A percentile compares a stretch with the other conserved stretches of the same genome.
phyloP scores from a whole-genome alignment of 2,888 invertebrate genomes.

The Yponomeuta plumbellus region DNA sequence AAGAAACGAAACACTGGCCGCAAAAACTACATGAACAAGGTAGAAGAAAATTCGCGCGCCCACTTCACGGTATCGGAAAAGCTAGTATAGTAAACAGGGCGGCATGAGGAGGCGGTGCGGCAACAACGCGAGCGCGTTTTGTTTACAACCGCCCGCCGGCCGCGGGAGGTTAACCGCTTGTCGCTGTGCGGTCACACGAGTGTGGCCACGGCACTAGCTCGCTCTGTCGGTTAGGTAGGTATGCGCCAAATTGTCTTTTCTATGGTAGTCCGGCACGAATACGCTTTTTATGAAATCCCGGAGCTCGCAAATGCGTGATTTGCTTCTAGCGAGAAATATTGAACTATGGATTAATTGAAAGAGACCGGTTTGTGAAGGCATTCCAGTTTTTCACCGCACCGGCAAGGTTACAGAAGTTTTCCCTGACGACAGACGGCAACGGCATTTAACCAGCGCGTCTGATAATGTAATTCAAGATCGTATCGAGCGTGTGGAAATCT shows the following conservation, averaged over 20 bases:
- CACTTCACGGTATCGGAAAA: conserved; percentile 20
- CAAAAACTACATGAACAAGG: neutral
- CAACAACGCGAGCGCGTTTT: conserved; percentile 60
- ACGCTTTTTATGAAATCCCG: neutral
- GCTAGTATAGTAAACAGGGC: conserved; percentile 32
- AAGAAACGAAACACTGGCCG: neutral
- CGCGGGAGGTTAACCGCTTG: conserved; percentile 41
- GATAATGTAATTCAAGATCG: conserved; percentile 64
- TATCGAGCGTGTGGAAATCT: conserved; percentile 67
- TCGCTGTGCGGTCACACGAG: conserved; percentile 31
- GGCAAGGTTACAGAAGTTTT: conserved; percentile 1
- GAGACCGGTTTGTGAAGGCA: neutral
- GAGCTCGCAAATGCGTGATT: neutral
- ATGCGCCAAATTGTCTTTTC: neutral
- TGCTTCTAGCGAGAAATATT: neutral
- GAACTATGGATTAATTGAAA: neutral
- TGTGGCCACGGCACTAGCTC: conserved; percentile 3
- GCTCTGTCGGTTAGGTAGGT: neutral
- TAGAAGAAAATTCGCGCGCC: conserved; percentile 3
- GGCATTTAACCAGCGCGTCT: conserved; percentile 41
- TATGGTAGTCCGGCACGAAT: neutral
- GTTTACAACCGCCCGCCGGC: conserved; percentile 49
- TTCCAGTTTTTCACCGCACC: neutral
- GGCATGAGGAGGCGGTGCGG: conserved; percentile 40
- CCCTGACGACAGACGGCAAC: conserved; percentile 15